A percentile compares a stretch with the other conserved stretches of the same genome.
These are phyloP conservation scores for Brenthis hecate DNA, from an alignment of 2,888 invertebrate species.

Conservation along the genomic window DNA sequence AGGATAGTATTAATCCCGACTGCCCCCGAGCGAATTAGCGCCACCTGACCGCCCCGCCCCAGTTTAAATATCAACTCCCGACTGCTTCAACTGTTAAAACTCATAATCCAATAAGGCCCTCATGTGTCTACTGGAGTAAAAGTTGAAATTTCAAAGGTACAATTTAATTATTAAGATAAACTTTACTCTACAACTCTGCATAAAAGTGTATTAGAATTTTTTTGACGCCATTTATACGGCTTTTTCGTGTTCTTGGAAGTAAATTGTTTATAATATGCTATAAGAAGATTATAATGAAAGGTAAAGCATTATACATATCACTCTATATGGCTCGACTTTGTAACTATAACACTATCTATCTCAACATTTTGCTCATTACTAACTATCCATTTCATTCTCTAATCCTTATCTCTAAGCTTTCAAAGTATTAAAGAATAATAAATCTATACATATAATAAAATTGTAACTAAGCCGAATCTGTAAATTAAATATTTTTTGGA, in stretches of 20 bases:
- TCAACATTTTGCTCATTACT: not conserved
- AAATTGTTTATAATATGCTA: constrained; percentile 7
- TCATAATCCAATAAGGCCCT: constrained; percentile 73
- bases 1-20: constrained; percentile 42
- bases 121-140: constrained; percentile 57
- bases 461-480: too few relatives aligned
- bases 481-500: too few relatives aligned
- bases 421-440: too few relatives aligned
- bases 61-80: constrained; percentile 58
- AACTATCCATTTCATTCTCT: too few relatives aligned
- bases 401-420: too few relatives aligned
- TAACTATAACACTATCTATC: not conserved
- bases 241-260: constrained; percentile 6
- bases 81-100: constrained; percentile 72
- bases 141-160: constrained; percentile 44
- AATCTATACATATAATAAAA: too few relatives aligned
- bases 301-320: constrained; percentile 13
- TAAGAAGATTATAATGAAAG: constrained; percentile 26
- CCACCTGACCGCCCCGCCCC: constrained; percentile 56
- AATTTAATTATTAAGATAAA: constrained; percentile 33
- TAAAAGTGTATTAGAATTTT: not conserved
- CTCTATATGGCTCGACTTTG: constrained; percentile 12
- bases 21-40: constrained; percentile 44
- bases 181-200: constrained; percentile 10
- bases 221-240: constrained; percentile 13